Evolutionary conservation across 2,113 vertebrate genomes (phyloP).

Genomic region (Formicarius rufipectus): DNA sequence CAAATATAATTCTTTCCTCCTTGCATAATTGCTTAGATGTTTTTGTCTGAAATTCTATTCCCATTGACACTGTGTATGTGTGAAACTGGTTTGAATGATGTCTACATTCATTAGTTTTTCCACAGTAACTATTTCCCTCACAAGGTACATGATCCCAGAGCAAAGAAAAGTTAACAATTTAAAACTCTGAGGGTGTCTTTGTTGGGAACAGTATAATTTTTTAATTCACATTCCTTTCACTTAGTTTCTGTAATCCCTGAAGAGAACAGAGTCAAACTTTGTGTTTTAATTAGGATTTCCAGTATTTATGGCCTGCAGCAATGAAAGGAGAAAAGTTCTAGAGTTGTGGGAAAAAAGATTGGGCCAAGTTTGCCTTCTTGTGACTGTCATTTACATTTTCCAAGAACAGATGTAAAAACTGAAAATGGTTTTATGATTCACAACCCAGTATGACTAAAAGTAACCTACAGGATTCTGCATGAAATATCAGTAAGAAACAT

Average conservation of each 20-base stretch:
- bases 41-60: constrained; percentile 71
- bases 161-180: constrained; percentile 59
- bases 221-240: constrained; percentile 50
- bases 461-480: neutral
- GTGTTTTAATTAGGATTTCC: constrained; percentile 70
- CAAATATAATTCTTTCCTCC: constrained; percentile 68
- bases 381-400: constrained; percentile 32
- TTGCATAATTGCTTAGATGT: constrained; percentile 51
- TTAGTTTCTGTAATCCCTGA: constrained; percentile 51
- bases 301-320: constrained; percentile 39
- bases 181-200: constrained; percentile 52
- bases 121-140: constrained; percentile 53
- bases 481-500: neutral
- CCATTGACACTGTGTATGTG: constrained; percentile 48
- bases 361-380: neutral
- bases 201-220: constrained; percentile 43
- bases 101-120: constrained; percentile 60
- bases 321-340: constrained; percentile 30
- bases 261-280: constrained; percentile 56
- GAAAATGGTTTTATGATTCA: constrained; percentile 8
- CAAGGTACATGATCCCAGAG: constrained; percentile 27
- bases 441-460: neutral
- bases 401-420: constrained; percentile 24
- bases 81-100: constrained; percentile 57
- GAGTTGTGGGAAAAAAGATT: constrained; percentile 21